Percentiles rank a stretch among this genome's conserved stretches.
Conservation (phyloP, 2,113 vertebrate species). For the Chlorodrepanis virens region DNA sequence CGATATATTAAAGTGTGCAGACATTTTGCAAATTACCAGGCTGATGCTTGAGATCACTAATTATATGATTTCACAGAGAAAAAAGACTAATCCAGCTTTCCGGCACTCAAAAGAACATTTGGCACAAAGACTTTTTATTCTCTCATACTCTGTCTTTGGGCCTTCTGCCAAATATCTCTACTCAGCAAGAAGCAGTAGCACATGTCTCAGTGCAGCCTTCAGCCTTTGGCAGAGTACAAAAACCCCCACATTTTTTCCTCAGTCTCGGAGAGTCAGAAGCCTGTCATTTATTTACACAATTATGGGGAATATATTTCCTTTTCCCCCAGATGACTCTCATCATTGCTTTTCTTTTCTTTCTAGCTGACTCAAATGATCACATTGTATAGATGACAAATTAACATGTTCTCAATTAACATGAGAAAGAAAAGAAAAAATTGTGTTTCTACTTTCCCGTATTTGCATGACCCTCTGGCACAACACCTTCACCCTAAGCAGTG, state of each 20-base stretch:
- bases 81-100: conserved; percentile 47
- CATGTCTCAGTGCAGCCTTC: conserved; percentile 27
- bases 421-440: background rate
- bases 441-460: background rate
- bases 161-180: conserved; percentile 37
- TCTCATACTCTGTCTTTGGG: conserved; percentile 6
- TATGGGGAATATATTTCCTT: background rate
- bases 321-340: background rate
- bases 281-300: background rate
- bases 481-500: background rate
- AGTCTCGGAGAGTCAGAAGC: background rate
- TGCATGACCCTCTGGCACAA: background rate
- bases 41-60: conserved; percentile 23
- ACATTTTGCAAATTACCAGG: conserved; percentile 49
- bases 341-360: conserved; percentile 12
- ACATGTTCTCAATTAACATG: background rate
- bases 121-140: conserved; percentile 42
- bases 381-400: background rate
- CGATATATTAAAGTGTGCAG: conserved; percentile 21
- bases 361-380: background rate
- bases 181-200: conserved; percentile 37
- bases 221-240: conserved; percentile 25
- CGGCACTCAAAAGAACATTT: conserved; percentile 57
- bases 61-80: conserved; percentile 47
- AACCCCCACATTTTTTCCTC: background rate